These are phyloP conservation scores for Hippocampus abdominalis DNA, from an alignment of 2,113 vertebrate genomes.

Conservation along the genomic window DNA sequence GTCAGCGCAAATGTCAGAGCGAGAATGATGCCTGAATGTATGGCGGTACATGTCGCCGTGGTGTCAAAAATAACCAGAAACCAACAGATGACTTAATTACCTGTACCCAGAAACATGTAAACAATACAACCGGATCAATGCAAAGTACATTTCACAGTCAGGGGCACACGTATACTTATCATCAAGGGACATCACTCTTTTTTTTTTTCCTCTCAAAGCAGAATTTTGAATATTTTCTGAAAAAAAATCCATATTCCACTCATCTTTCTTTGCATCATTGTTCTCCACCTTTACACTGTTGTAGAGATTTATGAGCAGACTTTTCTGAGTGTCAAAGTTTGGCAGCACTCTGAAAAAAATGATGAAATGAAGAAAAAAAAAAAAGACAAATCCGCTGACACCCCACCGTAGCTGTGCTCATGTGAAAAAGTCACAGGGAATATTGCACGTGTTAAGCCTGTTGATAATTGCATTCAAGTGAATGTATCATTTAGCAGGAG, in stretches of 20 bases:
- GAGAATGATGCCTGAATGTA: conserved; percentile 13
- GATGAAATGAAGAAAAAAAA: conserved; percentile 43
- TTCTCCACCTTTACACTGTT: conserved; percentile 33
- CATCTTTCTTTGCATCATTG: conserved; percentile 49
- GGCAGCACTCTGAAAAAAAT: conserved; percentile 44
- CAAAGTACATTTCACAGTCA: conserved; percentile 66
- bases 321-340: conserved; percentile 50
- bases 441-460: conserved; percentile 42
- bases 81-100: conserved; percentile 65
- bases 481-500: conserved; percentile 54
- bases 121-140: conserved; percentile 70
- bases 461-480: conserved; percentile 36
- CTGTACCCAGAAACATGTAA: conserved; percentile 70
- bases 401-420: conserved; percentile 38
- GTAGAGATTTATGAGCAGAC: conserved; percentile 31
- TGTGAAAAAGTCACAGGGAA: conserved; percentile 42
- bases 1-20: conserved; percentile 33
- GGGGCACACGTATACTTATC: conserved; percentile 48
- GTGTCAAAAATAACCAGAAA: conserved; percentile 57
- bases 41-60: conserved; percentile 42
- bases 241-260: conserved; percentile 51
- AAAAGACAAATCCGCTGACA: conserved; percentile 41
- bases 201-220: conserved; percentile 28
- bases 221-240: conserved; percentile 45
- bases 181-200: conserved; percentile 49